Percentiles rank a stretch among this genome's conserved stretches.
Evolutionary conservation across 1,140 invertebrate species (phyloP).

Genomic region (Amyelois transitella): DNA sequence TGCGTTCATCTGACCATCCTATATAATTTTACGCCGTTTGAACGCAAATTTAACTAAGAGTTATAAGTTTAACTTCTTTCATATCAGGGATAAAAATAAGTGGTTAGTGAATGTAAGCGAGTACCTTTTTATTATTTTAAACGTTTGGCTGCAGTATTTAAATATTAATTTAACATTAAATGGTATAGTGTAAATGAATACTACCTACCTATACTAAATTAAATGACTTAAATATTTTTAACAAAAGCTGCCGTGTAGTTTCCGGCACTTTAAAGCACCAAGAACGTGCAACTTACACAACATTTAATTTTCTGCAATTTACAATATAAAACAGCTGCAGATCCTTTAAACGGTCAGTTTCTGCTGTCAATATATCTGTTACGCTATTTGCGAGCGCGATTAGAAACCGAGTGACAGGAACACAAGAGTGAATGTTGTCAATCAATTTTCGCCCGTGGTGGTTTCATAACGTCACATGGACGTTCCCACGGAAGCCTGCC

Average conservation of each 20-base stretch:
- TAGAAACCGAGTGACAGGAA: background rate
- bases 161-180: too few species aligned
- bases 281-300: too few species aligned
- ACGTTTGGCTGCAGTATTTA: too few species aligned
- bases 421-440: constrained; percentile 31
- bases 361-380: background rate
- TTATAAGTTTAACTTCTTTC: constrained; percentile 1
- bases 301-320: too few species aligned
- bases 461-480: constrained; percentile 65
- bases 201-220: too few species aligned
- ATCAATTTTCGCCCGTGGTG: constrained; percentile 67
- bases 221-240: too few species aligned
- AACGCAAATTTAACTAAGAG: constrained; percentile 11
- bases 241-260: too few species aligned
- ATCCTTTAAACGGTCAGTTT: background rate
- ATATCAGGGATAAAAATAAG: background rate
- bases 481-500: constrained; percentile 69
- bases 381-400: background rate
- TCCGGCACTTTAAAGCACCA: too few species aligned
- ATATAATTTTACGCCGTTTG: constrained; percentile 35
- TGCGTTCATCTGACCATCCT: constrained; percentile 24
- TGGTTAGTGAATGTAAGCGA: too few species aligned
- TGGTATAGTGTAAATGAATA: too few species aligned
- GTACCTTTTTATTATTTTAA: background rate
- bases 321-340: too few species aligned